These are phyloP conservation scores for Drosophila imparisetae DNA, from an alignment of 2,888 invertebrate species.

Conservation along the genomic window DNA sequence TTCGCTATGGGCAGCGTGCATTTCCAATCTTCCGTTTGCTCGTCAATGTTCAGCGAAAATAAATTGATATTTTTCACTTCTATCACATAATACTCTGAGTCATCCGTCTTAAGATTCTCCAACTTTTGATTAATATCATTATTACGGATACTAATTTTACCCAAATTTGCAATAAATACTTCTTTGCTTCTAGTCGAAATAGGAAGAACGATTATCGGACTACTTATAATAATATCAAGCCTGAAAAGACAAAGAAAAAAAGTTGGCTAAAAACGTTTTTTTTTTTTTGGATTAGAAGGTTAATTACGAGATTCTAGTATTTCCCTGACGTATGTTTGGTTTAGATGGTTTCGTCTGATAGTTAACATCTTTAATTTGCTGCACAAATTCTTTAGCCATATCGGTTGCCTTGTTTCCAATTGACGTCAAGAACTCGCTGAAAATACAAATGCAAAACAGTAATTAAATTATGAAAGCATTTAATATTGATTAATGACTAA, in stretches of 20 bases:
- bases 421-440: conserved; percentile 91
- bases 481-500: conserved; percentile 53
- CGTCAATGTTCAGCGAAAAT: conserved; percentile 89
- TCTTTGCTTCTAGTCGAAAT: conserved; percentile 90
- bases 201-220: conserved; percentile 96
- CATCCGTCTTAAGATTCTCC: conserved; percentile 21
- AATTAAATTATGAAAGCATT: neutral
- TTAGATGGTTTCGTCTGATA: conserved; percentile 41
- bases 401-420: conserved; percentile 96
- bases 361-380: conserved; percentile 85
- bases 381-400: conserved; percentile 95
- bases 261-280: neutral
- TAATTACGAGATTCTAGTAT: conserved; percentile 52
- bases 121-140: conserved; percentile 69
- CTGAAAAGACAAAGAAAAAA: conserved; percentile 74
- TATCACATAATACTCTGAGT: conserved; percentile 86
- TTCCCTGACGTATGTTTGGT: conserved; percentile 29
- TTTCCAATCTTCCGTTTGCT: conserved; percentile 83
- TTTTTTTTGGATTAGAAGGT: neutral
- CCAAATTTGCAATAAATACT: conserved; percentile 96
- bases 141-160: conserved; percentile 90
- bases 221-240: conserved; percentile 93
- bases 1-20: conserved; percentile 86
- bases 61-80: conserved; percentile 95
- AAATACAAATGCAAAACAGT: conserved; percentile 6